Evolutionary conservation across 2,113 vertebrate species (phyloP).

Genomic region (Orcinus orca): DNA sequence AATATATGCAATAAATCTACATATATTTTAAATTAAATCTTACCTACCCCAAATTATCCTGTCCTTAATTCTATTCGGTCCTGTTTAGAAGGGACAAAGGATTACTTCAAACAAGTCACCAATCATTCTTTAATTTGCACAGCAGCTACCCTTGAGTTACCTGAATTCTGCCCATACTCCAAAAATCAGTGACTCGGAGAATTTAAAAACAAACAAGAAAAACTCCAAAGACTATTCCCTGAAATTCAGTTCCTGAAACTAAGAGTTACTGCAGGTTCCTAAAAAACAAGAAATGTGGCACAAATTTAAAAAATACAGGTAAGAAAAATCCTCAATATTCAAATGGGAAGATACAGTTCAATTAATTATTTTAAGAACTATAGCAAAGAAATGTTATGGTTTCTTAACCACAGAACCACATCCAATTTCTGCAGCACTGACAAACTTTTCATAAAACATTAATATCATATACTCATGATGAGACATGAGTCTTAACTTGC

Average conservation of each 20-base stretch:
- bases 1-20: background rate
- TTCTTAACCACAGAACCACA: conserved; percentile 50
- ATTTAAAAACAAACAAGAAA: background rate
- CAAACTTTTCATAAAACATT: conserved; percentile 28
- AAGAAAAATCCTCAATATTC: background rate
- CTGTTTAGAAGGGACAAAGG: background rate
- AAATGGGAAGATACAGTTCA: background rate
- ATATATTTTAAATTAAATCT: conserved; percentile 30
- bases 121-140: background rate
- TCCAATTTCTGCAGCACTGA: conserved; percentile 9
- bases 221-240: background rate
- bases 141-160: background rate
- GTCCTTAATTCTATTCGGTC: conserved; percentile 14
- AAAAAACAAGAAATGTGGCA: background rate
- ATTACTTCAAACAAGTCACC: conserved; percentile 36
- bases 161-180: background rate
- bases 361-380: conserved; percentile 37
- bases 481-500: background rate
- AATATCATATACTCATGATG: background rate
- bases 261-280: background rate
- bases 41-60: conserved; percentile 29
- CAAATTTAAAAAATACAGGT: background rate
- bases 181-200: background rate
- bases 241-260: background rate
- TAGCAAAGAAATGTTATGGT: background rate